phyloP scores from a whole-genome alignment of 2,113 vertebrate species.

The Sebastes fasciatus region DNA sequence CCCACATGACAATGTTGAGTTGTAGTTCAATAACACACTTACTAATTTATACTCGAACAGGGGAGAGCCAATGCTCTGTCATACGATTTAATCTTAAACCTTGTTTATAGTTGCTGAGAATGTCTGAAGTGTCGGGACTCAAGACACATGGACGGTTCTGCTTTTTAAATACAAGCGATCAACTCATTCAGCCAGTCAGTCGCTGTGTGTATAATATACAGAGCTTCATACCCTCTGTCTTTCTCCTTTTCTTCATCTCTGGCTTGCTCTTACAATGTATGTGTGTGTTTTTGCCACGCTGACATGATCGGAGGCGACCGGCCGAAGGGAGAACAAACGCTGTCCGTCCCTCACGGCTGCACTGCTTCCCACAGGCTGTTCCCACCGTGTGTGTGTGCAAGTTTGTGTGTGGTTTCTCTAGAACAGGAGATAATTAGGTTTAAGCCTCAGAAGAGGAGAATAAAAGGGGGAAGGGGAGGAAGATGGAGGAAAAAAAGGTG shows the following conservation, averaged over 20 bases:
- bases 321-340: constrained; percentile 74
- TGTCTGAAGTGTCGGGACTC: not conserved
- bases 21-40: not conserved
- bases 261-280: constrained; percentile 21
- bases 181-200: not conserved
- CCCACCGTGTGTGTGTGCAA: constrained; percentile 60
- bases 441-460: constrained; percentile 66
- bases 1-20: not conserved
- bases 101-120: not conserved
- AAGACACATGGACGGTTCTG: not conserved
- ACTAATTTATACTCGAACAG: not conserved
- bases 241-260: constrained; percentile 13
- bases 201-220: not conserved
- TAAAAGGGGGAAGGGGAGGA: constrained; percentile 56
- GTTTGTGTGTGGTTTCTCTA: constrained; percentile 48
- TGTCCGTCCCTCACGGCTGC: constrained; percentile 65
- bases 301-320: constrained; percentile 73
- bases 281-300: constrained; percentile 35
- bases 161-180: not conserved
- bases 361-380: constrained; percentile 73
- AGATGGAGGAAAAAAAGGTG: constrained; percentile 45
- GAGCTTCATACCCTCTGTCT: not conserved
- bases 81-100: not conserved
- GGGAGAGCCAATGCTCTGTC: not conserved
- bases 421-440: constrained; percentile 76